A percentile compares a stretch with the other conserved stretches of the same genome.
Conservation (phyloP, 1,140 invertebrate species). For the Camponotus pennsylvanicus region DNA sequence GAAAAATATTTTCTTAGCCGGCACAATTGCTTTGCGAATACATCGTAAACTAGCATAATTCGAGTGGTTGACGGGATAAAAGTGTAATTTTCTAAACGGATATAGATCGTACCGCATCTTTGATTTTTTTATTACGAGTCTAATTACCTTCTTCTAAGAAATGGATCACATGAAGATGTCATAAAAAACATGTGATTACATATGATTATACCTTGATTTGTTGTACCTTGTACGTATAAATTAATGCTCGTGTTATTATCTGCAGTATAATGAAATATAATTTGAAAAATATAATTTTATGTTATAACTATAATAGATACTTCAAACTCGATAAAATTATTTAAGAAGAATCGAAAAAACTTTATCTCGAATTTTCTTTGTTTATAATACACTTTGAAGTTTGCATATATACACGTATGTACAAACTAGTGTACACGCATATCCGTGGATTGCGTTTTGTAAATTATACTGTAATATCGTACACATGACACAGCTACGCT, state of each 20-base stretch:
- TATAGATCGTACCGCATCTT: neutral
- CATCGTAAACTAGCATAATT: neutral
- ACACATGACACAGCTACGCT: constrained; percentile 21
- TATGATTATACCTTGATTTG: neutral
- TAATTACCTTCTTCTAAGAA: neutral
- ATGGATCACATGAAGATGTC: neutral
- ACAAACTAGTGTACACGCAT: neutral
- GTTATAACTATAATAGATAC: neutral
- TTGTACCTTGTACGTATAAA: neutral
- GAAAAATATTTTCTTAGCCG: neutral
- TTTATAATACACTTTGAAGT: constrained; percentile 6
- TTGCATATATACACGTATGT: neutral
- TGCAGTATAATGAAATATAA: neutral
- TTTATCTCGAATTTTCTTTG: neutral
- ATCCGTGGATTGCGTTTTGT: neutral
- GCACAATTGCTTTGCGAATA: neutral
- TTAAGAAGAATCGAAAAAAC: neutral
- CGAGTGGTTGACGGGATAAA: neutral
- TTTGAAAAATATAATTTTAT: neutral
- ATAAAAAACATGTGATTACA: constrained; percentile 4
- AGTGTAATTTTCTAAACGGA: neutral
- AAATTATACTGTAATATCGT: constrained; percentile 44
- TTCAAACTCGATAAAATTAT: neutral
- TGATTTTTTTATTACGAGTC: neutral
- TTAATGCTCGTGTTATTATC: neutral